These are phyloP conservation scores for Sphaerophoria taeniata DNA, from an alignment of 2,888 invertebrate genomes.

Conservation along the genomic window DNA sequence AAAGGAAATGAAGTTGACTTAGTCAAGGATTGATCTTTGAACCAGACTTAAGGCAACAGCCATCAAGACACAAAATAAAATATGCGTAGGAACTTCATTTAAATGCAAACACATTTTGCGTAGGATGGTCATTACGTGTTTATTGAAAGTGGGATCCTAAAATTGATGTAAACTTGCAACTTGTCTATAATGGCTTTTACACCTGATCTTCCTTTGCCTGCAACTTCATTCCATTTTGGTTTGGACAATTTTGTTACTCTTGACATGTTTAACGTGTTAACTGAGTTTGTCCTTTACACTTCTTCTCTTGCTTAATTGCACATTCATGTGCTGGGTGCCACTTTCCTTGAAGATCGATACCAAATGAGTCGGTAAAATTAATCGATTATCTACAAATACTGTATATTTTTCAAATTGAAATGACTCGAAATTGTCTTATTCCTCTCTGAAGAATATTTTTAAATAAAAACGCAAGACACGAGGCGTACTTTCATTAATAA, in stretches of 20 bases:
- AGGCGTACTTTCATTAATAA: too few relatives aligned
- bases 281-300: constrained; percentile 56
- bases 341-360: constrained; percentile 43
- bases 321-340: constrained; percentile 43
- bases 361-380: too few relatives aligned
- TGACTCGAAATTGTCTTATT: too few relatives aligned
- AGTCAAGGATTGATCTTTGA: neutral
- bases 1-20: constrained; percentile 22
- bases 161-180: constrained; percentile 37
- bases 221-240: constrained; percentile 25
- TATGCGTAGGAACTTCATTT: constrained; percentile 50
- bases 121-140: constrained; percentile 56
- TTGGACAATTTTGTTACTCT: constrained; percentile 59
- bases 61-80: constrained; percentile 1
- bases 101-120: constrained; percentile 32
- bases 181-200: too few relatives aligned
- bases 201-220: constrained; percentile 5
- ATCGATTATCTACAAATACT: too few relatives aligned
- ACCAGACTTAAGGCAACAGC: neutral
- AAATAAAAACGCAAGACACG: too few relatives aligned
- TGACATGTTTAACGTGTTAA: constrained; percentile 57
- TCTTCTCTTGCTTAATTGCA: constrained; percentile 16
- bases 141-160: constrained; percentile 38
- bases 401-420: too few relatives aligned
- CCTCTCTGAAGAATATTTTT: too few relatives aligned